Conservation (phyloP, 2,797 vertebrate species). For the Lacerta agilis region DNA sequence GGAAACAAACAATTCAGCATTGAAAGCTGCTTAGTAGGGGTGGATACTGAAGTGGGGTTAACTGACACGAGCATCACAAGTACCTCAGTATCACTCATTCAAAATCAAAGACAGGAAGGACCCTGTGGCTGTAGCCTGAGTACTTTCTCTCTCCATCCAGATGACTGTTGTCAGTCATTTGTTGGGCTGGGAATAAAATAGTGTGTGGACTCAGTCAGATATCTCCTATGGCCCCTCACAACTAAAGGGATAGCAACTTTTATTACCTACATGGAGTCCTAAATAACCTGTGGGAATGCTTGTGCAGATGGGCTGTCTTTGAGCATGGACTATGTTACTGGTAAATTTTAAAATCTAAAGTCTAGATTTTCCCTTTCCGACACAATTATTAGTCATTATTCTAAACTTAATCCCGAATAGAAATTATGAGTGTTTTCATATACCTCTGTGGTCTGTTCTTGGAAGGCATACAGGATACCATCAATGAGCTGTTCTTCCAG, state of each 20-base stretch:
- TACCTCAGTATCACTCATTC: neutral
- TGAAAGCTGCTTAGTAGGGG: neutral
- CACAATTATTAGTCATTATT: neutral
- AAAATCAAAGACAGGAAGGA: neutral
- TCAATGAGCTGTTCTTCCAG: slow-evolving; percentile 98
- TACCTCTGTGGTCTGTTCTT: slow-evolving; percentile 99
- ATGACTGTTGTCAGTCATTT: neutral
- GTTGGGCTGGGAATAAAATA: neutral
- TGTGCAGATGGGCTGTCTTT: neutral
- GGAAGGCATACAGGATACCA: slow-evolving; percentile 97
- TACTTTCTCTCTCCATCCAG: neutral
- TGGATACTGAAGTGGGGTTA: neutral
- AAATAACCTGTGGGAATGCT: neutral
- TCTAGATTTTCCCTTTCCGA: neutral
- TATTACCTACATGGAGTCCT: neutral
- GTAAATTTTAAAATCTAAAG: neutral
- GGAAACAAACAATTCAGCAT: neutral
- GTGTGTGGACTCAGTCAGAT: neutral
- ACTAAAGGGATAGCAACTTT: neutral
- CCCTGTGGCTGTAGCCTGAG: neutral
- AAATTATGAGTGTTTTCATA: neutral
- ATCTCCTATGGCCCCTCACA: neutral
- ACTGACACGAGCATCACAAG: neutral
- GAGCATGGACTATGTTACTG: neutral
- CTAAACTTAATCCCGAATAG: neutral